A percentile compares a stretch with the other conserved stretches of the same genome.
Evolutionary conservation across 92 coral and sea anemone genomes (phyloP).

Genomic region (Palythoa caribaeorum): DNA sequence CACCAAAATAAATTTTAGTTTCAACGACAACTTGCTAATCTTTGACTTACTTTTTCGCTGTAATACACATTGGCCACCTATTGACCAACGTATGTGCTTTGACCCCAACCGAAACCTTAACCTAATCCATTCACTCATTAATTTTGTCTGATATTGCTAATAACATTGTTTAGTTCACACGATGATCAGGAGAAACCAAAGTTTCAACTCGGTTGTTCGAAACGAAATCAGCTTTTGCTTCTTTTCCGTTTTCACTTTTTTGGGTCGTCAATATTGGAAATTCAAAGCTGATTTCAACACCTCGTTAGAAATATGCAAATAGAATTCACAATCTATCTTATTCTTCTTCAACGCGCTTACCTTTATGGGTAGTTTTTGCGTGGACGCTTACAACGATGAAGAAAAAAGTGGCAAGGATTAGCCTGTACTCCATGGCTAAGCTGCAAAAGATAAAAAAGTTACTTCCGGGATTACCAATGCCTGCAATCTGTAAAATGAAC

Average conservation of each 20-base stretch:
- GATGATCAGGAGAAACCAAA: background rate
- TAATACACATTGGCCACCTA: background rate
- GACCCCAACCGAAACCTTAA: background rate
- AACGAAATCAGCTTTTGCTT: background rate
- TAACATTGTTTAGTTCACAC: background rate
- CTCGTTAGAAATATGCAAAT: background rate
- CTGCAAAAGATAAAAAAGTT: constrained; percentile 47
- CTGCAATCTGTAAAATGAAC: background rate
- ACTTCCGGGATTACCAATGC: background rate
- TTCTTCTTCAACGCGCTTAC: constrained; percentile 29
- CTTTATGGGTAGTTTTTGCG: constrained; percentile 80
- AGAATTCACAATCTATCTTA: background rate
- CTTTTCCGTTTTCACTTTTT: background rate
- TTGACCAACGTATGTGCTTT: background rate
- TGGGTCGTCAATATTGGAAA: background rate
- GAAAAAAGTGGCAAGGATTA: constrained; percentile 85
- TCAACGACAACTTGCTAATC: too few species aligned
- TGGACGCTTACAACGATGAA: constrained; percentile 77
- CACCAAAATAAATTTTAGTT: background rate
- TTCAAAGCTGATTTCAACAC: constrained; percentile 23
- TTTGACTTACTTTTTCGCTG: background rate
- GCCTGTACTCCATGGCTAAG: constrained; percentile 88
- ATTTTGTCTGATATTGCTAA: background rate
- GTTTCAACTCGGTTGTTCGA: background rate
- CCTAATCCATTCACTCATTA: background rate